A percentile compares a stretch with the other conserved stretches of the same genome.
These are phyloP conservation scores for Zoroaster sp. DNA, from an alignment of 53 echinoderm and acorn worm species.

Conservation along the genomic window DNA sequence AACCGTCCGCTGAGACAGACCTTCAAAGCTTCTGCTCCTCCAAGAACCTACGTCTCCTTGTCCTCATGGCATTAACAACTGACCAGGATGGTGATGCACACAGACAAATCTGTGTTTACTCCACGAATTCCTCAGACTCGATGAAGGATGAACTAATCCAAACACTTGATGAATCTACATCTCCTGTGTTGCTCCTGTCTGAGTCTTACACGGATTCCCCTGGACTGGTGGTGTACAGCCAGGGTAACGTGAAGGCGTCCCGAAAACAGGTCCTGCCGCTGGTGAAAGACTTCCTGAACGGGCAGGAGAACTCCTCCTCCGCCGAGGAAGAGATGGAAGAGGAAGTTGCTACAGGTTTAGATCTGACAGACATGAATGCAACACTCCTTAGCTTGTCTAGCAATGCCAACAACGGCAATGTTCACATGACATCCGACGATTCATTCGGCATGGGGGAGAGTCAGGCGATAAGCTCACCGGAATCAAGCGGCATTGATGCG, in stretches of 20 bases:
- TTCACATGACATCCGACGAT: slow-evolving; percentile 36
- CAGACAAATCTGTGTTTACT: slow-evolving; percentile 68
- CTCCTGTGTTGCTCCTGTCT: slow-evolving; percentile 44
- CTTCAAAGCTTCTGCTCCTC: slow-evolving; percentile 76
- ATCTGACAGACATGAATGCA: slow-evolving; percentile 35
- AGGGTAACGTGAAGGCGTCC: slow-evolving; percentile 85
- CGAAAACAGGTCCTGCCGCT: slow-evolving; percentile 84
- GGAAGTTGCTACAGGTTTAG: slow-evolving; percentile 24
- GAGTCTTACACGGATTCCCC: slow-evolving; percentile 20
- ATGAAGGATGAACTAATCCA: slow-evolving; percentile 58
- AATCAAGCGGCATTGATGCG: slow-evolving; percentile 26
- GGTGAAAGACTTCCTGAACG: slow-evolving; percentile 68
- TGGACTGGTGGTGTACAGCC: slow-evolving; percentile 48
- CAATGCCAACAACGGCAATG: slow-evolving; percentile 77
- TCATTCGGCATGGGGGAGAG: slow-evolving; percentile 47
- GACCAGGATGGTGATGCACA: slow-evolving; percentile 40
- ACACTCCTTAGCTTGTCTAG: slow-evolving; percentile 56
- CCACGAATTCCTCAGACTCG: slow-evolving; percentile 24
- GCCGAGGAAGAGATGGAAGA: slow-evolving; percentile 24
- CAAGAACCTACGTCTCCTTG: slow-evolving; percentile 57
- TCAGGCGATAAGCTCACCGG: slow-evolving; percentile 32
- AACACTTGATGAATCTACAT: slow-evolving; percentile 20
- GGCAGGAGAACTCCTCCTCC: slow-evolving; percentile 33
- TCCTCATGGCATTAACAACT: slow-evolving; percentile 54
- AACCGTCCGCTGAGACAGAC: slow-evolving; percentile 51